Evolutionary conservation across 2,113 vertebrate species (phyloP).

Genomic region (Vicugna pacos): DNA sequence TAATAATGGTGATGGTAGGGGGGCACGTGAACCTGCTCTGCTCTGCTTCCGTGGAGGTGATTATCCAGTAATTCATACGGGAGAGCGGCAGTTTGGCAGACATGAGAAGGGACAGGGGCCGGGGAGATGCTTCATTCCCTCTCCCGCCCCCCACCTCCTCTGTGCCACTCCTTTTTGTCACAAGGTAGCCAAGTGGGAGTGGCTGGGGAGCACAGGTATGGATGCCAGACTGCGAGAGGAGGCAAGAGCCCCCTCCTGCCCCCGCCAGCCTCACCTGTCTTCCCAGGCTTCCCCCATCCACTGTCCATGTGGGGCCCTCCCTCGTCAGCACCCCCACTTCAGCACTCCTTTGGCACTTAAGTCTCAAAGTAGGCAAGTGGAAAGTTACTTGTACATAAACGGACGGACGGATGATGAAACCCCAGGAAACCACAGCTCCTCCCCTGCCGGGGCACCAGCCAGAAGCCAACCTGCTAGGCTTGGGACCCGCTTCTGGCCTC

Average conservation of each 20-base stretch:
- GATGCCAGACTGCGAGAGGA: background rate
- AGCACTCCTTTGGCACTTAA: background rate
- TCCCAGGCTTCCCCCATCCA: background rate
- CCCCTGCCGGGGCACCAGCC: background rate
- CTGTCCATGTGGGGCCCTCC: background rate
- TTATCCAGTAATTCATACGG: background rate
- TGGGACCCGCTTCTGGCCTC: background rate
- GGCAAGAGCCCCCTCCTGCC: background rate
- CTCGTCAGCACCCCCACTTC: background rate
- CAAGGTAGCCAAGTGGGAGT: background rate
- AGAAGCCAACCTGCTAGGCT: background rate
- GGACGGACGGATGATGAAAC: conserved; percentile 61
- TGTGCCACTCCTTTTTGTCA: background rate
- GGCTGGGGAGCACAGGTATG: too few species aligned
- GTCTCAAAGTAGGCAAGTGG: background rate
- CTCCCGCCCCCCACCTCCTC: background rate
- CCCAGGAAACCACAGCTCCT: conserved; percentile 52
- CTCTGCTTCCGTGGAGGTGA: background rate
- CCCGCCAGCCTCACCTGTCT: background rate
- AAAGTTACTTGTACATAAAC: conserved; percentile 69
- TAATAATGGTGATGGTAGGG: background rate
- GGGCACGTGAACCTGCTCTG: background rate
- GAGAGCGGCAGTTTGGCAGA: background rate
- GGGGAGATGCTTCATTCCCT: background rate
- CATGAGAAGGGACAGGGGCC: background rate